Conservation (phyloP, 2,113 vertebrate genomes). For the Barbus barbus region DNA sequence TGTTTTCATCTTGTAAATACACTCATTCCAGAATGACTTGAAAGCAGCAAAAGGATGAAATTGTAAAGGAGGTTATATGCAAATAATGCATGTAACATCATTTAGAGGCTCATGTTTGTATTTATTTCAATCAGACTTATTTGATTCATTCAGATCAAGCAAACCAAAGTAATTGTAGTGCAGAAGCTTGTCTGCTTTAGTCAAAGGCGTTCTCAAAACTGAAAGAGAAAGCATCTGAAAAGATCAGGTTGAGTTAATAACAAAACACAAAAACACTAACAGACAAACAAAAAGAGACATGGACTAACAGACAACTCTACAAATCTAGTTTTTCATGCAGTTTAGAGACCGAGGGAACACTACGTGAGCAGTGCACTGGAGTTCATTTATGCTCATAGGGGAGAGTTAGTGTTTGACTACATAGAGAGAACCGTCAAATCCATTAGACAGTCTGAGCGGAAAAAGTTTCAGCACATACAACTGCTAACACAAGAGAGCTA, state of each 20-base stretch:
- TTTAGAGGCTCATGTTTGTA: not conserved
- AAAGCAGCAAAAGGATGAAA: too few relatives aligned
- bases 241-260: slow-evolving; percentile 12
- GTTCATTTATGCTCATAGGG: slow-evolving; percentile 28
- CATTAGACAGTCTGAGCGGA: too few relatives aligned
- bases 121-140: not conserved
- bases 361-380: not conserved
- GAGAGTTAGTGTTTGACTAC: not conserved
- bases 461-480: too few relatives aligned
- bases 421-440: slow-evolving; percentile 22
- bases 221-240: not conserved
- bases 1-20: too few relatives aligned
- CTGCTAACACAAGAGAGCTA: not conserved
- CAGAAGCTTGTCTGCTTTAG: not conserved
- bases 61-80: too few relatives aligned
- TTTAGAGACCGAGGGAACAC: not conserved
- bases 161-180: not conserved
- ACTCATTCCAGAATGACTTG: too few relatives aligned
- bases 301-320: slow-evolving; percentile 25
- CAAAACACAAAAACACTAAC: slow-evolving; percentile 2
- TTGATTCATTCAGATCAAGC: not conserved
- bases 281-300: not conserved
- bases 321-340: slow-evolving; percentile 37
- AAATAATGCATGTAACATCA: not conserved
- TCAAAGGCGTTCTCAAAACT: not conserved